A percentile compares a stretch with the other conserved stretches of the same genome.
Conservation (phyloP, 2,888 invertebrate genomes). For the Anticlea derivata region DNA sequence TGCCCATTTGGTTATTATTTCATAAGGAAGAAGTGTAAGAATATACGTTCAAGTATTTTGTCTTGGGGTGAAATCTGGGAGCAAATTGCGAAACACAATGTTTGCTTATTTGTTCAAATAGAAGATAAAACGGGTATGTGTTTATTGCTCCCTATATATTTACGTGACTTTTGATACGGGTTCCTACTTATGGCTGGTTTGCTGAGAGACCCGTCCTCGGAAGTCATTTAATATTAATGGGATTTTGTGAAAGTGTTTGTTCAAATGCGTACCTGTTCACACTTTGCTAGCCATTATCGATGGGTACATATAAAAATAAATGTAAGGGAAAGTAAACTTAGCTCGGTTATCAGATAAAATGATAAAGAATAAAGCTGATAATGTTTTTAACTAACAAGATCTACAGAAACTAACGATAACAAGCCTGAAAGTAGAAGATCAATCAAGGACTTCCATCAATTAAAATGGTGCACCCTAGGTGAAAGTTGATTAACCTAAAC, state of each 20-base stretch:
- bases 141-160: conserved; percentile 44
- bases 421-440: no score
- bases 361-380: no score
- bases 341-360: no score
- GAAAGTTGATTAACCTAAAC: not conserved
- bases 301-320: not conserved
- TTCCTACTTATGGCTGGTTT: conserved; percentile 40
- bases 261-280: conserved; percentile 34
- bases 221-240: conserved; percentile 44
- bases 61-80: conserved; percentile 30
- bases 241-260: conserved; percentile 42
- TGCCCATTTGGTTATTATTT: conserved; percentile 25
- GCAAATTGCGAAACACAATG: conserved; percentile 34
- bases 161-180: conserved; percentile 47
- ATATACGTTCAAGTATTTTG: conserved; percentile 28
- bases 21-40: conserved; percentile 26
- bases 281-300: conserved; percentile 5
- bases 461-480: no score
- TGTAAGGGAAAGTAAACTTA: no score
- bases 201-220: conserved; percentile 30
- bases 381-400: no score
- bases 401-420: no score
- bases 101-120: conserved; percentile 41
- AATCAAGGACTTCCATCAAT: no score
- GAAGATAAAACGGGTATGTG: conserved; percentile 39